Evolutionary conservation across 2,113 vertebrate species (phyloP).

Genomic region (Ramphastos sulfuratus): DNA sequence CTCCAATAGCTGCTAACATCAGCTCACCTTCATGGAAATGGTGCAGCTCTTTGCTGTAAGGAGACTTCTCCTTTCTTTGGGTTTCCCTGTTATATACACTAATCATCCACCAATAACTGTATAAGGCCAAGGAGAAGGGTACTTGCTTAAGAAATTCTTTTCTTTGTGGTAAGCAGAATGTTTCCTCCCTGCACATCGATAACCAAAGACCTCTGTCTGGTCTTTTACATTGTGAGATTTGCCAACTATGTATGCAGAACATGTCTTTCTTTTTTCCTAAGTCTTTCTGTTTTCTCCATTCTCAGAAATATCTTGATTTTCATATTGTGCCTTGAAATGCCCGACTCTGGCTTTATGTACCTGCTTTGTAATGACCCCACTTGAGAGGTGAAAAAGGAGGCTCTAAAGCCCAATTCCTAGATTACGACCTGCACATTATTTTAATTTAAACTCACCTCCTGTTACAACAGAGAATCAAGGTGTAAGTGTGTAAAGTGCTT

Average conservation of each 20-base stretch:
- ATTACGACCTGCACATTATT: conserved; percentile 44
- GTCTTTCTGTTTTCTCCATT: background rate
- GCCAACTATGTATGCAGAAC: background rate
- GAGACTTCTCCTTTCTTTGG: background rate
- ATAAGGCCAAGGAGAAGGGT: background rate
- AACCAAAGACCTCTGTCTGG: background rate
- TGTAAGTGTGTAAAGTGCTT: conserved; percentile 63
- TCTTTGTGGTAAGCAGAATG: background rate
- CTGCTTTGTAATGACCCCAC: conserved; percentile 24
- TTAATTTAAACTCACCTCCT: conserved; percentile 56
- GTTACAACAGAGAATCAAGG: conserved; percentile 63
- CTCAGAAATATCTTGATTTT: background rate
- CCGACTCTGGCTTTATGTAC: conserved; percentile 23
- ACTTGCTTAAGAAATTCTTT: background rate
- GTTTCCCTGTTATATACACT: background rate
- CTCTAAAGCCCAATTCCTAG: conserved; percentile 60
- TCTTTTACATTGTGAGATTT: background rate
- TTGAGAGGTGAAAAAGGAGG: conserved; percentile 40
- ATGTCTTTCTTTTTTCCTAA: background rate
- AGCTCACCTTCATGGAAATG: background rate
- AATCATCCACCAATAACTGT: background rate
- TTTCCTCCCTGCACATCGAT: background rate
- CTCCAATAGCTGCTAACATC: background rate
- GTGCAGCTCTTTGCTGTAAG: background rate
- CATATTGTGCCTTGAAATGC: background rate